Base-by-base conservation (phyloP, 2,888 invertebrate species). In the Trichogramma dendrolimi region DNA sequence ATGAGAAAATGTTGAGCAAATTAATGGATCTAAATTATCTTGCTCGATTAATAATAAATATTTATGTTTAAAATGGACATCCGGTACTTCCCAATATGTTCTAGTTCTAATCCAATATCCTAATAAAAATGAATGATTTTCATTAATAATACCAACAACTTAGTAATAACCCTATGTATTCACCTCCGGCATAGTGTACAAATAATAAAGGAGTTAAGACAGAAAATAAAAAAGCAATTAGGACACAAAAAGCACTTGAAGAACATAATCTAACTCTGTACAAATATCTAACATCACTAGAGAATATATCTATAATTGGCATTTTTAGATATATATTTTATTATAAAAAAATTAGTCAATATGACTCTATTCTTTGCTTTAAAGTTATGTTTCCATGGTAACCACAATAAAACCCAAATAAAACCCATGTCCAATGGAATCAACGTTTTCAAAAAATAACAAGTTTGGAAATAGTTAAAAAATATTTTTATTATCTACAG, bases 21-120 rank as follows among this genome's bases (percentile, higher is more conserved):
- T 66, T 43, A 75, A 67, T 27, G 77, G 77, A 5, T 64, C 60
- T 4, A 69, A 63, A 55, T 69, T 63, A 42, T 70, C 71, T 58
- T 70, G 72, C 56, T 77, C 76, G 27, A 70, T 56, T 44, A 79
- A 60, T 41, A 78, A 61, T 55, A 66, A 66, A 65, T 79, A 79
- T 67, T 75, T 76, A 52, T 78, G 73, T 46, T 70, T 71, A 44
- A 78, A 79, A 59, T 68, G 70, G 11, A 75, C 68, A 60, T 71
- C 63, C 27, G 78, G 75, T 40, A 64, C 71, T 67, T 78, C 78
- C 58, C 73, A 66, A 49, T 73, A 73, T 44, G 73, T 67, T 54
- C 74, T 71, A 70, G 73, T 74, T 63, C 64, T 70, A 14, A 75
- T 58, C 73, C 75, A 77, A 61, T 73, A 73, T 53, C 77, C 78